Evolutionary conservation across 2,888 invertebrate species (phyloP).

Genomic region (Lottia scabra): DNA sequence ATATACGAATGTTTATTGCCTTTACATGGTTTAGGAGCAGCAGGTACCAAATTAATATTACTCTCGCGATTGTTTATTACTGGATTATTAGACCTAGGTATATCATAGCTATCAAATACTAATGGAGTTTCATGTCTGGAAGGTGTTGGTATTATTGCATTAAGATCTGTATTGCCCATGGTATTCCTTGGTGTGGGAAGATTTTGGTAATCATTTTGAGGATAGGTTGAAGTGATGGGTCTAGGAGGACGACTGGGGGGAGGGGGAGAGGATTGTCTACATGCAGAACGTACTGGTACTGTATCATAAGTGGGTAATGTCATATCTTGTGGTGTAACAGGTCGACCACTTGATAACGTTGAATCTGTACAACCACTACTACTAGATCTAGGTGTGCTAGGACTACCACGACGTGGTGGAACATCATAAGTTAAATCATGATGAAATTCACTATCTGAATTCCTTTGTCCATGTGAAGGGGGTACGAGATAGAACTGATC

Average conservation of each 20-base stretch:
- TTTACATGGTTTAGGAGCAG: slow-evolving; percentile 38
- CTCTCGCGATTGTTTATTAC: not conserved
- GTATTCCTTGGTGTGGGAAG: slow-evolving; percentile 52
- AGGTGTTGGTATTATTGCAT: slow-evolving; percentile 39
- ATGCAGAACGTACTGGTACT: slow-evolving; percentile 28
- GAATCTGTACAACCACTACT: slow-evolving; percentile 50
- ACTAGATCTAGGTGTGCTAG: slow-evolving; percentile 44
- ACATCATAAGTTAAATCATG: slow-evolving; percentile 42
- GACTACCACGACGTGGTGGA: slow-evolving; percentile 48
- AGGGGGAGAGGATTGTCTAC: slow-evolving; percentile 14
- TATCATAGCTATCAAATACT: slow-evolving; percentile 39
- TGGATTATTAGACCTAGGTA: slow-evolving; percentile 28
- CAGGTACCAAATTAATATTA: slow-evolving; percentile 32
- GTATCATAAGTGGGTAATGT: slow-evolving; percentile 36
- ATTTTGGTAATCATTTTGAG: slow-evolving; percentile 56
- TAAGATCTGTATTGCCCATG: slow-evolving; percentile 32
- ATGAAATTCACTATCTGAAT: slow-evolving; percentile 10
- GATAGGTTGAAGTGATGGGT: slow-evolving; percentile 31
- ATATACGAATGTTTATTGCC: slow-evolving; percentile 44
- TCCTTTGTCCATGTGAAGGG: slow-evolving; percentile 3
- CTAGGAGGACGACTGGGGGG: slow-evolving; percentile 53
- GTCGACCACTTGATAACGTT: slow-evolving; percentile 32
- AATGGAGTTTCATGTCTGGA: slow-evolving; percentile 22
- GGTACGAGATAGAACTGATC: not conserved
- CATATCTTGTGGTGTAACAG: slow-evolving; percentile 29